Percentiles rank a stretch among this genome's conserved stretches.
Evolutionary conservation across 2,888 invertebrate species (phyloP).

Genomic region (Ormyrus thymus): DNA sequence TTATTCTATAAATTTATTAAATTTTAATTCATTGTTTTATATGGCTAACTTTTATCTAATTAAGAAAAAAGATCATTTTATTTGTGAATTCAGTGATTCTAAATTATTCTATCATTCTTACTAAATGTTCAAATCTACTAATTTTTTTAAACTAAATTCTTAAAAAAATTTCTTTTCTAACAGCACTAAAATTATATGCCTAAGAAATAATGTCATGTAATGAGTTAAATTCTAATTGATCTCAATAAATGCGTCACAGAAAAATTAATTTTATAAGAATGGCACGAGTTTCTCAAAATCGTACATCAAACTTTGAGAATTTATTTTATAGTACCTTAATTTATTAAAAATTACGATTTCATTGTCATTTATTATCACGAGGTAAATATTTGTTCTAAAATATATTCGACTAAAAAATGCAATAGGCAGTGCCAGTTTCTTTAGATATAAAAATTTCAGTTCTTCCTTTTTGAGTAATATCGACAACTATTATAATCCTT

Average conservation of each 20-base stretch:
- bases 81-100: too few species aligned
- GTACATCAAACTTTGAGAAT: too few species aligned
- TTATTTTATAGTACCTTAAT: neutral
- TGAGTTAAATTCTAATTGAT: neutral
- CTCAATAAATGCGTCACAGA: constrained; percentile 8
- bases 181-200: too few species aligned
- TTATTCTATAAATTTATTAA: too few species aligned
- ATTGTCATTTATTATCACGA: constrained; percentile 9
- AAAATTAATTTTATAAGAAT: constrained; percentile 19
- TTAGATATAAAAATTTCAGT: constrained; percentile 24
- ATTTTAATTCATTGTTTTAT: too few species aligned
- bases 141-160: too few species aligned
- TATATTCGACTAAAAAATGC: constrained; percentile 58
- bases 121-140: too few species aligned
- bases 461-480: constrained; percentile 8
- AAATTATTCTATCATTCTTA: too few species aligned
- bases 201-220: constrained; percentile 18
- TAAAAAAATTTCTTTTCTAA: too few species aligned
- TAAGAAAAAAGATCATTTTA: too few species aligned
- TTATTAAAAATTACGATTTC: constrained; percentile 15
- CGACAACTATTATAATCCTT: constrained; percentile 27
- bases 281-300: constrained; percentile 18
- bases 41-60: too few species aligned
- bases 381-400: constrained; percentile 27
- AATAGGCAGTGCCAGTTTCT: constrained; percentile 46